These are phyloP conservation scores for Paguma larvata DNA, from an alignment of 2,797 vertebrate species.

Conservation along the genomic window DNA sequence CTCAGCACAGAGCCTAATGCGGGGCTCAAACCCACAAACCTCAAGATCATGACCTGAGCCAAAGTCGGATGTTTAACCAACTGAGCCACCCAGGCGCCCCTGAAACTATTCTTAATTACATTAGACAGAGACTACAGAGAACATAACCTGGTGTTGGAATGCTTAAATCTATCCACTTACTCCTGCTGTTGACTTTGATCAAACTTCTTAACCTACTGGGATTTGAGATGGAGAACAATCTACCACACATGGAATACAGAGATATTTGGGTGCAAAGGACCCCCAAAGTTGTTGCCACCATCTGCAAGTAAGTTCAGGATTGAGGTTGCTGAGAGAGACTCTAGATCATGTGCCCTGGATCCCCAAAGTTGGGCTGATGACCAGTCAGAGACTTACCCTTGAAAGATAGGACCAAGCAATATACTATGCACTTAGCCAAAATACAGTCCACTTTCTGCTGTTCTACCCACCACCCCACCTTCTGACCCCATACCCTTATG, in stretches of 20 bases:
- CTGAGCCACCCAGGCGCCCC: too few species aligned
- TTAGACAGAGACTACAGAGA: neutral
- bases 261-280: neutral
- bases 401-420: neutral
- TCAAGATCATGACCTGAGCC: too few species aligned
- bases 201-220: neutral
- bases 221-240: neutral
- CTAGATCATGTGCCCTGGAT: neutral
- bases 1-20: too few species aligned
- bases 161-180: neutral
- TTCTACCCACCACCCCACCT: neutral
- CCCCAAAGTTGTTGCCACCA: neutral
- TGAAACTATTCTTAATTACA: neutral
- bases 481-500: neutral
- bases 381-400: neutral
- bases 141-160: neutral
- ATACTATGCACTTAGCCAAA: neutral
- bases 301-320: neutral
- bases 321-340: neutral
- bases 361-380: neutral
- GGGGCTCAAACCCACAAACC: too few species aligned
- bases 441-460: neutral
- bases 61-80: too few species aligned
- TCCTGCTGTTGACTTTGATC: conserved; percentile 2
- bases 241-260: neutral